Base-by-base conservation (phyloP, 1,140 invertebrate species). In the Aradophagus sp. region DNA sequence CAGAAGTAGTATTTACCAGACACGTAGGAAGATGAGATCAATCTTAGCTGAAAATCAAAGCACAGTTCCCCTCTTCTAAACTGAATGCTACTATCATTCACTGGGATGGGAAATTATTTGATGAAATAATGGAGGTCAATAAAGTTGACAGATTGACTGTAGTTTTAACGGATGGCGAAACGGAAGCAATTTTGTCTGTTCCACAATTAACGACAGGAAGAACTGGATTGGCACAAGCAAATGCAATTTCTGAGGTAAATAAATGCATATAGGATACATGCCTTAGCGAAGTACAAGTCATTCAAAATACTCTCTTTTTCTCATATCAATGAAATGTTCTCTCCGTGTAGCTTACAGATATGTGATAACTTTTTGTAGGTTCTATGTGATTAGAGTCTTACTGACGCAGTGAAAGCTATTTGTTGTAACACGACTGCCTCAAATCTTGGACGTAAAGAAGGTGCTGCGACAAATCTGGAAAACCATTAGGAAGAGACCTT, bases 171-270 rank as follows among this genome's bases (percentile, higher is more conserved):
- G 38, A 62, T 50, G 47, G 47, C 20, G 47, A 44, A 44, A 62
- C 13, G 7, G 48, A 63, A 45, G n/a, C 42, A 39, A 63, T 63
- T 52, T 34, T 62, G 11, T 44, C 58, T 45, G 48, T 62, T 5
- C 58, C 45, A 20, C 44, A 19, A 42, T 62, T 32, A 36, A 36
- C 58, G 16, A 53, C 26, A 13, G 41, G 59, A 35, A n/a, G n/a
- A n/a, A 63, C 35, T 23, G 59, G 48, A 50, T 1, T 44, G 0
- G 31, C 39, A 23, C 48, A 53, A 63, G 39, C 59, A 38, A 31
- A 53, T 45, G 31, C 38, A 44, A 52, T 52, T 20, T 14, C 20
- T 45, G 58, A 62, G 39, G 39, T 62, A 62, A 62, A 31, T 38
- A 50, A 38, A 27, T 31, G 29, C 29, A 31, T 4, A 31, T 31